Evolutionary conservation across 2,888 invertebrate genomes (phyloP).

Genomic region (Cataglyphis altisquamis): DNA sequence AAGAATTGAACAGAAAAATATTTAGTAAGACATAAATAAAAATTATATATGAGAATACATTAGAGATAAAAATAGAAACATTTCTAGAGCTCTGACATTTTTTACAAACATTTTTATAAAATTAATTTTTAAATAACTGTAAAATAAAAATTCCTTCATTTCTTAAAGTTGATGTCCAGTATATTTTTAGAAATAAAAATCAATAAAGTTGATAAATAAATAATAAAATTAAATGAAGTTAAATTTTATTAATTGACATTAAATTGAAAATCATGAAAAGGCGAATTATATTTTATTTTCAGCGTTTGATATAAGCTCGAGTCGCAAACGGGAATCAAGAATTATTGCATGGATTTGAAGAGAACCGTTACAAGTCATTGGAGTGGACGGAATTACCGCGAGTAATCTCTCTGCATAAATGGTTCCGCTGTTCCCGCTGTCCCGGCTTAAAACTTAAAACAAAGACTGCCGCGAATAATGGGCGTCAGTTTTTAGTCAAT

Average conservation of each 20-base stretch:
- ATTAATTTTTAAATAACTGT: background rate
- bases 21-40: background rate
- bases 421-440: constrained; percentile 26
- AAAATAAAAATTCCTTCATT: background rate
- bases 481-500: constrained; percentile 71
- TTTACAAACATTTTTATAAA: background rate
- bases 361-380: constrained; percentile 21
- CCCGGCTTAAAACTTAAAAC: constrained; percentile 70
- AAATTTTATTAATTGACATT: background rate
- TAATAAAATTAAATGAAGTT: background rate
- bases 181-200: background rate
- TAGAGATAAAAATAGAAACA: background rate
- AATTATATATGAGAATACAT: background rate
- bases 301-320: background rate
- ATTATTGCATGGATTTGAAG: constrained; percentile 4
- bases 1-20: background rate
- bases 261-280: background rate
- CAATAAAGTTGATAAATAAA: background rate
- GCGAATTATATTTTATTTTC: background rate
- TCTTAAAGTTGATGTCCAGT: background rate
- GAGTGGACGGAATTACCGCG: constrained; percentile 6
- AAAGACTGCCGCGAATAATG: constrained; percentile 77
- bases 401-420: constrained; percentile 30
- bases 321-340: background rate
- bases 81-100: background rate